Base-by-base conservation (phyloP, 2,113 vertebrate species). In the Toxostoma redivivum region DNA sequence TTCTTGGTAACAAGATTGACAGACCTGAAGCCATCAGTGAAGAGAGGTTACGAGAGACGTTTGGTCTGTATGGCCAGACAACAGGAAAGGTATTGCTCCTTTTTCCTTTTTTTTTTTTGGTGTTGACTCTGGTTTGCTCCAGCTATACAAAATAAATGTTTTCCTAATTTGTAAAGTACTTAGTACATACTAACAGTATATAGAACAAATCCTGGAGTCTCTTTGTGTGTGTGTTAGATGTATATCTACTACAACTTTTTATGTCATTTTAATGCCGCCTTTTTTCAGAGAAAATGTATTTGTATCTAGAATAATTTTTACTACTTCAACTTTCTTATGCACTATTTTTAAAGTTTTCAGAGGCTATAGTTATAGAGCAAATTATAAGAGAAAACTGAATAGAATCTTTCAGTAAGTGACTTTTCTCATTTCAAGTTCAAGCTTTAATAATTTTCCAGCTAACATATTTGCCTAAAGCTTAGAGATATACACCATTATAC, bases 1-100 rank as follows among this genome's bases (percentile, higher is more conserved):
- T 99, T 97, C 98, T 99, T 94, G 99, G 99, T 65, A 99, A 99
- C 97, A 99, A 99, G 97, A 99, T 99, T 50, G 99, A 99, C 98
- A 98, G 99, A 97, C 98, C 97, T 72, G 99, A 99, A 94, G 99
- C 99, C 96, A 98, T 99, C 97, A 99, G 99, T 57, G 99, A 99
- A 98, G 99, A 99, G 96, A 98, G 91, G 90, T 97, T 99, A 97
- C 98, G 99, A 72, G 99, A 99, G 93, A 31, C 97, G 0, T 99
- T 99, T 96, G 99, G 99, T 72, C 97, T 99, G 50, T 99, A 99
- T 33, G 99, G 99, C 64, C 99, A 99, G 96, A 99, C 99, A 85
- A 99, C 99, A 94, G 99, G 99, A 95, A 99, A 99, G 98, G 99
- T 99, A 97, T 97, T 50, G n/a, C 48, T 56, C 3, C 2, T 37